A percentile compares a stretch with the other conserved stretches of the same genome.
These are phyloP conservation scores for Acanthochromis polyacanthus DNA, from an alignment of 2,113 vertebrate genomes.

Conservation along the genomic window DNA sequence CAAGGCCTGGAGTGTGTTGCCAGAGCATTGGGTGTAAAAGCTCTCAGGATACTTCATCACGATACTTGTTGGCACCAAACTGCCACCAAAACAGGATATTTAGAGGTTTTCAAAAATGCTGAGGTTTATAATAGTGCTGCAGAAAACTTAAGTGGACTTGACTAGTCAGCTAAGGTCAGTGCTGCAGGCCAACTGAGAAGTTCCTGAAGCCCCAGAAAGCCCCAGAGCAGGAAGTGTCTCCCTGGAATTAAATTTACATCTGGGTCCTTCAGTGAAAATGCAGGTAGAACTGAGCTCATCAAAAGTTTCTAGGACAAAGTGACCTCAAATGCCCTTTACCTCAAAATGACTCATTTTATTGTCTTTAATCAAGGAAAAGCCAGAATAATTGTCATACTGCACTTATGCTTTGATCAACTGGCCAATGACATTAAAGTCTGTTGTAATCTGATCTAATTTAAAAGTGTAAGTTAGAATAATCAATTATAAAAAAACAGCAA, in stretches of 20 bases:
- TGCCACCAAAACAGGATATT: background rate
- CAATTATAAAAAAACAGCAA: no score
- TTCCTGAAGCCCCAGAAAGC: background rate
- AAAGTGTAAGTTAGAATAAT: no score
- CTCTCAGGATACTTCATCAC: background rate
- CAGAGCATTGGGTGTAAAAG: background rate
- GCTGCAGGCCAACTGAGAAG: background rate
- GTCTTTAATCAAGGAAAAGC: no score
- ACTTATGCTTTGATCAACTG: no score
- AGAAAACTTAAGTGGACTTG: background rate
- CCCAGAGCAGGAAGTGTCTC: background rate
- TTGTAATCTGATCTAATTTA: no score
- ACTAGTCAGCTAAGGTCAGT: background rate
- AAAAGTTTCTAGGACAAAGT: background rate
- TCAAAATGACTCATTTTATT: no score
- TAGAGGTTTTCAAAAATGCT: background rate
- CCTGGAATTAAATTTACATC: no score
- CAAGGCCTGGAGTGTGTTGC: background rate
- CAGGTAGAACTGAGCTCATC: background rate
- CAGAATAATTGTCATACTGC: no score
- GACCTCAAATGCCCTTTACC: no score
- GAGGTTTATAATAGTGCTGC: background rate
- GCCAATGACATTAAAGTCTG: no score
- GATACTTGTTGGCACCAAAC: background rate
- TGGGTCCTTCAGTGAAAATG: background rate